Evolutionary conservation across 2,113 vertebrate genomes (phyloP).

Genomic region (Corydoras maculifer): DNA sequence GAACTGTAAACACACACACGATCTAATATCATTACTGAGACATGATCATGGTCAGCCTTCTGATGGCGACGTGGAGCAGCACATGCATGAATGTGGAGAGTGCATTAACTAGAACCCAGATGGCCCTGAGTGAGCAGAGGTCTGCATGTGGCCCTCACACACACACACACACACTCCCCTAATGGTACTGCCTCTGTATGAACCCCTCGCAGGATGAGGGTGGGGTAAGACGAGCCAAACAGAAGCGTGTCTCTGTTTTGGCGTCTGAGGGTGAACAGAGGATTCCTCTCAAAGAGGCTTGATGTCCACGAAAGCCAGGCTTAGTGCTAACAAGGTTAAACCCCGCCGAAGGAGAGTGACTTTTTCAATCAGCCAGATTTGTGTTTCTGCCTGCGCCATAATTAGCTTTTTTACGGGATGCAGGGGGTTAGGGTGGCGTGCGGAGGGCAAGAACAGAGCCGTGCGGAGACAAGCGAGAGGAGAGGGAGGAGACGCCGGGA

Average conservation of each 20-base stretch:
- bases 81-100: slow-evolving; percentile 62
- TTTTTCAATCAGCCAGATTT: slow-evolving; percentile 99
- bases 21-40: too few relatives aligned
- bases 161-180: slow-evolving; percentile 39
- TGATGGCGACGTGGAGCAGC: slow-evolving; percentile 51
- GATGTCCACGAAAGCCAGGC: slow-evolving; percentile 86
- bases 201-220: slow-evolving; percentile 54
- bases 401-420: slow-evolving; percentile 88
- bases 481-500: slow-evolving; percentile 37
- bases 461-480: slow-evolving; percentile 33
- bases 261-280: slow-evolving; percentile 63
- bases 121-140: slow-evolving; percentile 57
- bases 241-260: slow-evolving; percentile 70
- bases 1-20: too few relatives aligned
- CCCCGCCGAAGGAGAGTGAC: slow-evolving; percentile 84
- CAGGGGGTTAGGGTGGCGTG: slow-evolving; percentile 43
- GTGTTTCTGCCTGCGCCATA: slow-evolving; percentile 88
- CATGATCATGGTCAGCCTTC: too few relatives aligned
- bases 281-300: slow-evolving; percentile 65
- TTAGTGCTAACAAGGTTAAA: slow-evolving; percentile 98
- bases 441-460: slow-evolving; percentile 46
- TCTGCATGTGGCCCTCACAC: slow-evolving; percentile 51
- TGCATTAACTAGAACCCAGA: slow-evolving; percentile 66
- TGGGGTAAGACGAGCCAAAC: slow-evolving; percentile 47
- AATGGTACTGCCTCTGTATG: slow-evolving; percentile 64